phyloP scores from a whole-genome alignment of 2,113 vertebrate species.

The Clarias magur region DNA sequence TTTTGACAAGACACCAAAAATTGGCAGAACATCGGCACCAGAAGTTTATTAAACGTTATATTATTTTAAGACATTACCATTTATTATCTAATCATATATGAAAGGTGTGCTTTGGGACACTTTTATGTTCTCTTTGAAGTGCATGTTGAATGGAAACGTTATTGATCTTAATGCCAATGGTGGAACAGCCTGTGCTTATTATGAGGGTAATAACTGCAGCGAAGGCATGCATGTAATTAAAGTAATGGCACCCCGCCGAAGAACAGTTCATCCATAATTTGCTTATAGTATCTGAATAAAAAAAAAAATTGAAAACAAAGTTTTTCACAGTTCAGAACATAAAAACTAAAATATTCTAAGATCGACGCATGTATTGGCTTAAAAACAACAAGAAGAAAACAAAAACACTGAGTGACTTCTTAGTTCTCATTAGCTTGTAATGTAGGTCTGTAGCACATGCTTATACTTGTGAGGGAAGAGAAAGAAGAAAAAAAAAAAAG shows the following conservation, averaged over 20 bases:
- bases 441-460: conserved; percentile 3
- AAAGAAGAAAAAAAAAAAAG: neutral
- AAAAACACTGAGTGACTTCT: neutral
- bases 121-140: neutral
- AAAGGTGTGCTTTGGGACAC: neutral
- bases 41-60: no score
- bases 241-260: neutral
- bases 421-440: neutral
- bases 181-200: neutral
- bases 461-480: neutral
- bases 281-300: neutral
- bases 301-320: neutral
- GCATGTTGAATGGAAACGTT: neutral
- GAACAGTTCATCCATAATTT: neutral
- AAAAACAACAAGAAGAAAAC: neutral
- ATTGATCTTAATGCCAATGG: neutral
- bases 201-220: neutral
- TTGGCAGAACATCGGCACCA: no score
- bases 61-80: no score
- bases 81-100: neutral
- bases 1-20: no score
- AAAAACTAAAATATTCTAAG: no score
- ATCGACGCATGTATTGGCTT: neutral
- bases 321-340: neutral
- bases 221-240: neutral